phyloP scores from a whole-genome alignment of 2,888 invertebrate species.

The Pilophorus perplexus region DNA sequence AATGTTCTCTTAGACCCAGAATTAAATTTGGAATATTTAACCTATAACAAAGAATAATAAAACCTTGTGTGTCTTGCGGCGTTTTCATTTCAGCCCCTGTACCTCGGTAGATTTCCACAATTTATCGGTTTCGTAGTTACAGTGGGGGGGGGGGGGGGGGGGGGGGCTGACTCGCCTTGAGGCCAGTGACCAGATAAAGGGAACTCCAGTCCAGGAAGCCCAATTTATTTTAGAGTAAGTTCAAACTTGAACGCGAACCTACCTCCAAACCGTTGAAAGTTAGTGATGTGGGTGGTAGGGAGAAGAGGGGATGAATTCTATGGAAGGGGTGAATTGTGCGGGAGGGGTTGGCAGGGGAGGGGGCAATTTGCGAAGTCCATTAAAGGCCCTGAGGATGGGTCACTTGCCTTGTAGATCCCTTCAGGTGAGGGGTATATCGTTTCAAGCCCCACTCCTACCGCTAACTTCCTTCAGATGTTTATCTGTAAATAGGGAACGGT shows the following conservation, averaged over 20 bases:
- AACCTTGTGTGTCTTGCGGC: too few relatives aligned
- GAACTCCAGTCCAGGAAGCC: neutral
- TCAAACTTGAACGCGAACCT: conserved; percentile 7
- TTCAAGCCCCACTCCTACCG: neutral
- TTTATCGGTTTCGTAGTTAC: too few relatives aligned
- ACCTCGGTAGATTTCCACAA: too few relatives aligned
- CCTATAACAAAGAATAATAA: too few relatives aligned
- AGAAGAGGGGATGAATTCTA: too few relatives aligned
- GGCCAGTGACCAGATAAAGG: conserved; percentile 10
- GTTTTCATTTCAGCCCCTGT: too few relatives aligned
- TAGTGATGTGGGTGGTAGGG: too few relatives aligned
- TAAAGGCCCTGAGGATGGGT: conserved; percentile 9
- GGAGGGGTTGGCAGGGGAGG: neutral
- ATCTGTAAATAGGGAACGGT: conserved; percentile 12
- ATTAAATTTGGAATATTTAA: too few relatives aligned
- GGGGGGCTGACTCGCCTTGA: too few relatives aligned
- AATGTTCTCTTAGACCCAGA: too few relatives aligned
- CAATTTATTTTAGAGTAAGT: conserved; percentile 13
- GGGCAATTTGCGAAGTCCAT: conserved; percentile 19
- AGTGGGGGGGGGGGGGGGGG: neutral
- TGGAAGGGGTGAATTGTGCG: neutral
- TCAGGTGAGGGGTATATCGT: neutral
- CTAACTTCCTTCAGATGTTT: conserved; percentile 1
- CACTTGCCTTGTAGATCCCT: conserved; percentile 16
- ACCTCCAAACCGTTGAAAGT: too few relatives aligned